Evolutionary conservation across 2,888 invertebrate species (phyloP).

Genomic region (Stenotaenia linearis): DNA sequence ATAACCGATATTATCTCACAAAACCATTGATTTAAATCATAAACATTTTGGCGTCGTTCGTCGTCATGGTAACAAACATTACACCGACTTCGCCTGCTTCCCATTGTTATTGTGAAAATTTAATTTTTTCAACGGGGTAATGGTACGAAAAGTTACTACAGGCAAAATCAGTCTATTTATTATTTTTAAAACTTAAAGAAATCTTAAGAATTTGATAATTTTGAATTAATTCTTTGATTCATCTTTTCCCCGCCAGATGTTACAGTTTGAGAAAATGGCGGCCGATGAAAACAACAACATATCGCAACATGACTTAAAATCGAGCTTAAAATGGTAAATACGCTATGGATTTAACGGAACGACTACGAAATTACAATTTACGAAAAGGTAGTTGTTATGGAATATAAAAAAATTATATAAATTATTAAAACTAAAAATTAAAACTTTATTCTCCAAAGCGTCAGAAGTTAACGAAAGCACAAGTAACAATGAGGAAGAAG

Average conservation of each 20-base stretch:
- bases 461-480: too few species aligned
- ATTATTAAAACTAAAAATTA: neutral
- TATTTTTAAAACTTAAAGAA: too few species aligned
- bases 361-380: neutral
- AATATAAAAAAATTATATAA: too few species aligned
- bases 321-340: neutral
- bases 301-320: neutral
- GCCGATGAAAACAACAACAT: too few species aligned
- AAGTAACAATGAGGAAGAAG: constrained; percentile 33
- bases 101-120: neutral
- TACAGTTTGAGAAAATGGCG: too few species aligned
- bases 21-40: neutral
- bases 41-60: constrained; percentile 5
- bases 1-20: neutral
- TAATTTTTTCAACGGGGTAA: too few species aligned
- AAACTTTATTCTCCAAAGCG: too few species aligned
- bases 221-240: too few species aligned
- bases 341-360: neutral
- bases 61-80: neutral
- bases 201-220: too few species aligned
- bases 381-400: neutral
- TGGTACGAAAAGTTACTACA: too few species aligned
- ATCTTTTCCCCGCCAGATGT: too few species aligned
- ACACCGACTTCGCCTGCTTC: neutral
- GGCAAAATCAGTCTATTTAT: too few species aligned